Evolutionary conservation across 2,113 vertebrate species (phyloP), one percentile per base, ranked within the genome.

Genomic region (Myanophis thanlyinensis): DNA sequence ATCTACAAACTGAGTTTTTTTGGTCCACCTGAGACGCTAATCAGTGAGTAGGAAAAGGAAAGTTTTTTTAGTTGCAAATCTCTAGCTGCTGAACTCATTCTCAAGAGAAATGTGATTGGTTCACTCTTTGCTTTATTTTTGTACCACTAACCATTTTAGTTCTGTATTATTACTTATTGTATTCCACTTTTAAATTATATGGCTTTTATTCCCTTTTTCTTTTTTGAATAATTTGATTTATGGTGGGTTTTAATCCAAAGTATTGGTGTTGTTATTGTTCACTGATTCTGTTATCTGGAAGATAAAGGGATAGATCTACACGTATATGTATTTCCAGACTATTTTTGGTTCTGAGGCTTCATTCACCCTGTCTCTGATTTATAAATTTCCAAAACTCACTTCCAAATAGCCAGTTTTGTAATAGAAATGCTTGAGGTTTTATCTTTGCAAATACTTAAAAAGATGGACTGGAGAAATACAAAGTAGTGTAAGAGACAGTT

Each of bases 341-440:
- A 22, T 3, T 85, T n/a, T 46, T 25, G 25, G 1, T 4, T 27
- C 67, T 90, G 54, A 89, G 73, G 20, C n/a, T 25, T 54, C 0
- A 1, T 54, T 35, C 88, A 73, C 56, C 15, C 40, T 5, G 30
- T 86, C 93, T 87, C 27, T 53, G 51, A 89, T 56, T 56, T 90
- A 91, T 48, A 91, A 12, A 93, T 94, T 93, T 92, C 59, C 54
- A 85, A 40, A 49, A 94, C 89, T 6, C 93, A 53, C 44, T 89
- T 93, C 93, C 67, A 89, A 93, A 94, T 95, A 96, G 3, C 5
- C 90, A 52, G n/a, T 47, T 84, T 90, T 93, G 30, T 48, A 85
- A 47, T 59, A 56, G 54, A 95, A 86, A 85, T 10, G n/a, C 85
- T 88, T 52, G 84, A 2, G 48, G 89, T 87, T 49, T 93, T 80